Conservation (phyloP, 2,888 invertebrate species). For the Archips xylosteana region DNA sequence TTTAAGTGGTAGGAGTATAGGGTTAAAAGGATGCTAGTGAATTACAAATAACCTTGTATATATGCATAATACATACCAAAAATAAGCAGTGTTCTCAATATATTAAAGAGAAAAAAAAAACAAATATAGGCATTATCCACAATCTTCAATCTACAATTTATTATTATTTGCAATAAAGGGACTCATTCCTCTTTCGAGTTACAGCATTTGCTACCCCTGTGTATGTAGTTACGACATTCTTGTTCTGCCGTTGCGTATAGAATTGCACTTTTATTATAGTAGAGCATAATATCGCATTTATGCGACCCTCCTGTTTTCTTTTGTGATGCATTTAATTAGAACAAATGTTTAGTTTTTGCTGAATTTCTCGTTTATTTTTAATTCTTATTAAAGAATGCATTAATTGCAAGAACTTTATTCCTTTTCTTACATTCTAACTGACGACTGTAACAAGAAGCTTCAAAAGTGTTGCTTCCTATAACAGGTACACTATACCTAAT, state of each 20-base stretch:
- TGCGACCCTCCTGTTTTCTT: conserved; percentile 19
- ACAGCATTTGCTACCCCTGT: background rate
- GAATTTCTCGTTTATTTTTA: background rate
- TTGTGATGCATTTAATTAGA: conserved; percentile 10
- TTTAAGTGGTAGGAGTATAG: too few species aligned
- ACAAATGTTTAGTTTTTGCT: conserved; percentile 16
- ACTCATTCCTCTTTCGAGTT: background rate
- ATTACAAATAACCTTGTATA: too few species aligned
- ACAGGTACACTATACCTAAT: too few species aligned
- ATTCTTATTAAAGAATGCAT: background rate
- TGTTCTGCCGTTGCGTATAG: background rate
- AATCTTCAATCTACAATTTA: background rate
- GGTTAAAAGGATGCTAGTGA: too few species aligned
- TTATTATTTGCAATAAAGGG: background rate
- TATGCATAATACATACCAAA: too few species aligned
- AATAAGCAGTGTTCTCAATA: too few species aligned
- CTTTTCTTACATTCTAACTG: too few species aligned
- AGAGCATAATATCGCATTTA: conserved; percentile 28
- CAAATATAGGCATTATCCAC: too few species aligned
- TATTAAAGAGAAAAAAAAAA: too few species aligned
- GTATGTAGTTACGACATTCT: conserved; percentile 20
- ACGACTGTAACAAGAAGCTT: too few species aligned
- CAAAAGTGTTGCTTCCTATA: too few species aligned
- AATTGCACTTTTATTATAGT: conserved; percentile 25
- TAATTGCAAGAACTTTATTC: background rate